Conservation (phyloP, 2,797 vertebrate genomes). For the Pipistrellus kuhlii region DNA sequence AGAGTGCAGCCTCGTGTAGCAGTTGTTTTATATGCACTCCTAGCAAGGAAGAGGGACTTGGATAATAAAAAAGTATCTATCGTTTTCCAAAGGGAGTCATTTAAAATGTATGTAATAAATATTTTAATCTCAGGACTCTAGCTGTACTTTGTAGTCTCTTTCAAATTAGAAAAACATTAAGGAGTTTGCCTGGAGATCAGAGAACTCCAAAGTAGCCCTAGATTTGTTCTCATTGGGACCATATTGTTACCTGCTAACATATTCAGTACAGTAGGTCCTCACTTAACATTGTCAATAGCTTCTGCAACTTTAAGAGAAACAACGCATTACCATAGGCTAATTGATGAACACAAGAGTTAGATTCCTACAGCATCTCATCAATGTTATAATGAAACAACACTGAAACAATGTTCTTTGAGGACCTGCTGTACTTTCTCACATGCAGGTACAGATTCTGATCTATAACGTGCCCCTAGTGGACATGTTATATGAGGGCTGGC, state of each 20-base stretch:
- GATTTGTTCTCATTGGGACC: background rate
- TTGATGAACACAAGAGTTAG: background rate
- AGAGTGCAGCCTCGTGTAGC: background rate
- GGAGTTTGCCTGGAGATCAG: background rate
- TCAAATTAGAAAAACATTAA: slow-evolving; percentile 38
- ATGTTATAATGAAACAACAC: background rate
- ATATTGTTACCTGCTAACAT: background rate
- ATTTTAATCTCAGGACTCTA: background rate
- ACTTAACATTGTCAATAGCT: background rate
- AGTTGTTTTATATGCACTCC: background rate
- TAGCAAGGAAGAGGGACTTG: background rate
- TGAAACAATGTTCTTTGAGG: background rate
- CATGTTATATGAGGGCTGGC: background rate
- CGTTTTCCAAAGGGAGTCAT: slow-evolving; percentile 19
- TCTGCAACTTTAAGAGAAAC: background rate
- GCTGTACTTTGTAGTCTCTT: background rate
- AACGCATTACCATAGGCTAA: background rate
- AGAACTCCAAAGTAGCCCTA: slow-evolving; percentile 6
- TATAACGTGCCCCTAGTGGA: background rate
- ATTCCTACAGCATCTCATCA: background rate
- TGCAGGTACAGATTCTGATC: background rate
- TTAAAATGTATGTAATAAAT: slow-evolving; percentile 37
- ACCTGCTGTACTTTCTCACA: background rate
- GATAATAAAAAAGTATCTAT: background rate
- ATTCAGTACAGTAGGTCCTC: background rate